Evolutionary conservation across 2,797 vertebrate species (phyloP).

Genomic region (Lindbergichthys nudifrons): DNA sequence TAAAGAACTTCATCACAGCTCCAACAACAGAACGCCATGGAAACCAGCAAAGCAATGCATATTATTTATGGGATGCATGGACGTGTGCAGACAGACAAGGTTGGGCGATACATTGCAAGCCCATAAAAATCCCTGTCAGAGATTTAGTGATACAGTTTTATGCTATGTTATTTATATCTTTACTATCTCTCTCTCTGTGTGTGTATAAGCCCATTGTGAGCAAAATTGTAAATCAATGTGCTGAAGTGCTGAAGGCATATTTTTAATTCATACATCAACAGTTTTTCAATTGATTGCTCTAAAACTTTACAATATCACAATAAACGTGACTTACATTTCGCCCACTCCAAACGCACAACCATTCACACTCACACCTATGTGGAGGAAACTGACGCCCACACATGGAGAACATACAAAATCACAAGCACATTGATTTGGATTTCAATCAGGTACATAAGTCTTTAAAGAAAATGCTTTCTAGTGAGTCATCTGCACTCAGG

Average conservation of each 20-base stretch:
- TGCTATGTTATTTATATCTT: neutral
- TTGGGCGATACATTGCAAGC: neutral
- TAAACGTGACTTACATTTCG: neutral
- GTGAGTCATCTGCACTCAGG: conserved; percentile 7
- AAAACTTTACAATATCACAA: neutral
- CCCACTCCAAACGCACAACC: neutral
- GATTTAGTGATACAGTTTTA: neutral
- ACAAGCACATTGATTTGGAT: neutral
- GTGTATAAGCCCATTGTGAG: neutral
- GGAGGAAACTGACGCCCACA: neutral
- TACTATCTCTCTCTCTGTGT: neutral
- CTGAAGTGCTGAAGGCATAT: neutral
- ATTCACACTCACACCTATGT: neutral
- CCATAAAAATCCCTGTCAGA: neutral
- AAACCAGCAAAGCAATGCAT: too few species aligned
- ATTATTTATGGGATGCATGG: too few species aligned
- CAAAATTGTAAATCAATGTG: neutral
- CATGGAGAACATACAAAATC: neutral
- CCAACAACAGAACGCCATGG: too few species aligned
- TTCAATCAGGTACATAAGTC: neutral
- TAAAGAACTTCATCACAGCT: too few species aligned
- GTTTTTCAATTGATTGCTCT: neutral
- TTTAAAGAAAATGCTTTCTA: neutral
- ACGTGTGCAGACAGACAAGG: neutral
- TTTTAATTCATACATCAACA: neutral